Evolutionary conservation across 1,140 invertebrate species (phyloP).

Genomic region (Lerema accius): DNA sequence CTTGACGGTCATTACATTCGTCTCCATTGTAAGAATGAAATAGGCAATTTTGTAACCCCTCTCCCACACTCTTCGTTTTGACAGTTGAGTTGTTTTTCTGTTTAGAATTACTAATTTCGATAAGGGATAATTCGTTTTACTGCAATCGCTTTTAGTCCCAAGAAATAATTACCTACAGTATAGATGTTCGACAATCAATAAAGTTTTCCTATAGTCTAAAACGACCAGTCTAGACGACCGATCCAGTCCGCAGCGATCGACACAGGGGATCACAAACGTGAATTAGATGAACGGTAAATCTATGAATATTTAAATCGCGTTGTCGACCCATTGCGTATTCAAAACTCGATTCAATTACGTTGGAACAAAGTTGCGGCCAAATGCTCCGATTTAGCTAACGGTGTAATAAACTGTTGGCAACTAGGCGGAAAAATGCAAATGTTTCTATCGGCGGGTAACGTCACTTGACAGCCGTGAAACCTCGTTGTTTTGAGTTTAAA

Average conservation of each 20-base stretch:
- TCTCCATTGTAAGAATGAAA: too few species aligned
- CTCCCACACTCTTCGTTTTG: too few species aligned
- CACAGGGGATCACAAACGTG: conserved; percentile 23
- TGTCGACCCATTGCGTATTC: conserved; percentile 13
- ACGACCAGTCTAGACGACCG: conserved; percentile 4
- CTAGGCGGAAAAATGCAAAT: conserved; percentile 12
- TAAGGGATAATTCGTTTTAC: too few species aligned
- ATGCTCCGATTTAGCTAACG: conserved; percentile 19
- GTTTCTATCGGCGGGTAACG: background rate
- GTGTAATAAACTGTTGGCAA: conserved; percentile 25
- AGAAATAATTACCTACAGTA: too few species aligned
- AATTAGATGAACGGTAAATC: conserved; percentile 23
- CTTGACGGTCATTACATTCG: too few species aligned
- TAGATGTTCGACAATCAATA: background rate
- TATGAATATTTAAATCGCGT: conserved; percentile 26
- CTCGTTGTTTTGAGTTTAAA: background rate
- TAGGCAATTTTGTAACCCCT: too few species aligned
- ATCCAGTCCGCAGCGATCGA: background rate
- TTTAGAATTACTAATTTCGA: too few species aligned
- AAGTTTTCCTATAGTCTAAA: background rate
- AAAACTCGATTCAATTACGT: conserved; percentile 20
- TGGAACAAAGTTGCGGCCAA: conserved; percentile 20
- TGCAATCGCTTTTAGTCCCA: too few species aligned
- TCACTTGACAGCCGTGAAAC: background rate
- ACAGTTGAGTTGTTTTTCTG: too few species aligned